Base-by-base conservation (phyloP, 2,797 vertebrate genomes). In the Acanthis flammea region DNA sequence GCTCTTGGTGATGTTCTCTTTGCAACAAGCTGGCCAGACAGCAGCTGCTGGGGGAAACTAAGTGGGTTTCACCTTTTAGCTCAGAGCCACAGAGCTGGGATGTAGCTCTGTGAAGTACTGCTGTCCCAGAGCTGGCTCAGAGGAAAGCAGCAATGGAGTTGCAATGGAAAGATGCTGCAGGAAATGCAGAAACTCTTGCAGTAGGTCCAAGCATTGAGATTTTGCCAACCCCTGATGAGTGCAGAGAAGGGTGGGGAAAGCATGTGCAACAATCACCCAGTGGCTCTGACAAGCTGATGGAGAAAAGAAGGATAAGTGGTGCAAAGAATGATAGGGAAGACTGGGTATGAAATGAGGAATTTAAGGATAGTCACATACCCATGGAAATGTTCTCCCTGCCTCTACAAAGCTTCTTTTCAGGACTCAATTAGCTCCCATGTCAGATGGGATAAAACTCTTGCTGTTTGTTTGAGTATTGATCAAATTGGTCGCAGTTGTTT, bases 121-220 rank as follows among this genome's bases (percentile, higher is more conserved):
- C 25, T 77, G 53, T 39, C 55, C 39, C 51, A 44, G 53, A 39
- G 33, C 61, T 74, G 65, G 41, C 58, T 68, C 6, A 3, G 58
- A 45, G 67, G 23, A 88, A 22, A 1, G 1, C 19, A 39, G 24
- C 19, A 70, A 45, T 0, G 0, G 7, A 45, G 13, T 13, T 33
- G 9, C 53, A 51, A 24, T 7, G 10, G 47, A 37, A 82, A 57
- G 21, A 8, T 57, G 27, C 41, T 72, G 25, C 10, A 54, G 51
- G 31, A 54, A 54, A 19, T 54, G 51, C 30, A 80, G 61, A 62
- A 86, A 41, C 19, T 76, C 55, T 47, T 83, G 51, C 31, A 60
- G 28, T 1, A n/a, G 10, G 12, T 60, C 31, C 51, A 31, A 33
- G 23, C 8, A 14, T 2, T 28, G 30, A 87, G 17, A 45, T 65